Conservation (phyloP, 1,140 invertebrate species). For the Solen grandis region DNA sequence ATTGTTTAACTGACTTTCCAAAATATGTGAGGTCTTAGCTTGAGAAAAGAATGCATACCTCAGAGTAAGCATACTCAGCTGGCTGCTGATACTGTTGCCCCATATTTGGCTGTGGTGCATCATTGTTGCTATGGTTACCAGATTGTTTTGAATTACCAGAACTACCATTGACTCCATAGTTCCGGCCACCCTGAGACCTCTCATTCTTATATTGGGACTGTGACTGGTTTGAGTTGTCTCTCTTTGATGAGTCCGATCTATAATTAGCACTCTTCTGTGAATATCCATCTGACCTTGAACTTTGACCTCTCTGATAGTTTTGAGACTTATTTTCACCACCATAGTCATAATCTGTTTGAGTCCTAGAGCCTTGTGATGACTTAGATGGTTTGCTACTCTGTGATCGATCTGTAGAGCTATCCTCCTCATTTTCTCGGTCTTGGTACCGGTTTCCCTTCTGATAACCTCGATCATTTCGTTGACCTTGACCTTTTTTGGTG, state of each 20-base stretch:
- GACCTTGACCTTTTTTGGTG: too few relatives aligned
- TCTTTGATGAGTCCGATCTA: slow-evolving; percentile 30
- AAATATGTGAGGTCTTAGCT: neutral
- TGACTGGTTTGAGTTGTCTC: slow-evolving; percentile 18
- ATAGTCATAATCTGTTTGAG: too few relatives aligned
- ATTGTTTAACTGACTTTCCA: neutral
- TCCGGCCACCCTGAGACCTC: neutral
- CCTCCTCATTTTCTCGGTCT: slow-evolving; percentile 26
- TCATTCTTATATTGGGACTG: slow-evolving; percentile 26
- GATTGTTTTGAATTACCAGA: too few relatives aligned
- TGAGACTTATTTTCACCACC: too few relatives aligned
- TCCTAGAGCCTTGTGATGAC: too few relatives aligned
- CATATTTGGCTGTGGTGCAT: neutral
- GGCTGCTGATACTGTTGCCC: slow-evolving; percentile 7
- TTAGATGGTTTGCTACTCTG: too few relatives aligned
- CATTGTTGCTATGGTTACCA: slow-evolving; percentile 27
- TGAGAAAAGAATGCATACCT: slow-evolving; percentile 4
- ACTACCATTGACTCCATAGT: neutral
- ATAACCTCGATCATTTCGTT: too few relatives aligned
- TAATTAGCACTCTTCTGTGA: slow-evolving; percentile 21
- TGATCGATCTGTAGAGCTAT: slow-evolving; percentile 24
- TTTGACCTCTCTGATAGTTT: neutral
- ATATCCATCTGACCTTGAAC: neutral
- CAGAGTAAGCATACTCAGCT: slow-evolving; percentile 29
- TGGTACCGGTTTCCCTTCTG: too few relatives aligned